phyloP scores from a whole-genome alignment of 1,140 invertebrate genomes.

The Micrasema longulum region DNA sequence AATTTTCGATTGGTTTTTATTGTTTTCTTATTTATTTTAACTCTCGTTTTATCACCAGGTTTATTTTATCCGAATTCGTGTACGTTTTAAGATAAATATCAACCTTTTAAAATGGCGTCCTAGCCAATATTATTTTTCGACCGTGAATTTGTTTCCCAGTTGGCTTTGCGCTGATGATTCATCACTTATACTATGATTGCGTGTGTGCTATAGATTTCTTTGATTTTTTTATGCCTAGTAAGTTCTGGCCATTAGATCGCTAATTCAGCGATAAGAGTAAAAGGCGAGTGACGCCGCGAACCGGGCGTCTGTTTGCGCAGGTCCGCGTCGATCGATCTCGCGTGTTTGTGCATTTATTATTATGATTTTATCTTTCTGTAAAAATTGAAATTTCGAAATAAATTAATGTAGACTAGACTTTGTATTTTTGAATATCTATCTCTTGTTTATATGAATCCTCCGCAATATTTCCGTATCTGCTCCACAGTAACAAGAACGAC shows the following conservation, averaged over 20 bases:
- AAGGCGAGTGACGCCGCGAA: no score
- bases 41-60: neutral
- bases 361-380: slow-evolving; percentile 14
- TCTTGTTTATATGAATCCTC: slow-evolving; percentile 31
- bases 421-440: slow-evolving; percentile 34
- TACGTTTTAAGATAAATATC: no score
- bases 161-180: neutral
- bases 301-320: slow-evolving; percentile 15
- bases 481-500: slow-evolving; percentile 42
- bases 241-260: no score
- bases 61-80: neutral
- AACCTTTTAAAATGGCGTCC: slow-evolving; percentile 15
- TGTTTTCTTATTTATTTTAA: no score
- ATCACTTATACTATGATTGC: no score
- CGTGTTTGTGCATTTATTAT: neutral
- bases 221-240: no score
- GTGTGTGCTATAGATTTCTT: no score
- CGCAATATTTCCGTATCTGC: slow-evolving; percentile 43
- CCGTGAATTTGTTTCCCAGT: neutral
- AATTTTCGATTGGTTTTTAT: slow-evolving; percentile 11
- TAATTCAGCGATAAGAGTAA: no score
- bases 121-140: neutral
- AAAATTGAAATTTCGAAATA: slow-evolving; percentile 25
- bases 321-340: slow-evolving; percentile 10
- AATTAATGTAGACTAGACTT: slow-evolving; percentile 29